Conservation (phyloP, 2,797 vertebrate species). For the Hephaestus fuliginosus region DNA sequence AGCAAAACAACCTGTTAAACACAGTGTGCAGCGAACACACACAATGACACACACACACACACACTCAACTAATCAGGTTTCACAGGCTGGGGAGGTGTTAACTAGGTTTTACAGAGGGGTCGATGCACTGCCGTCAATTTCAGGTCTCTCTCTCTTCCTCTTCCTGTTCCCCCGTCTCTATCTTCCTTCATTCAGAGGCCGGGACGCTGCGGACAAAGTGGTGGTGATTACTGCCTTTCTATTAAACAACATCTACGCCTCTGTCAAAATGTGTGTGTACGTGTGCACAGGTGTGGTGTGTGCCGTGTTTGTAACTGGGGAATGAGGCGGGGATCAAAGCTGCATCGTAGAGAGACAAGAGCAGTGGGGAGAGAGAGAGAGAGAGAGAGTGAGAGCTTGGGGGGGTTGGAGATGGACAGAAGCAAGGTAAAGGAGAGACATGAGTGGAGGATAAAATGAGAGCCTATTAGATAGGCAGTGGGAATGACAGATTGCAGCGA, state of each 20-base stretch:
- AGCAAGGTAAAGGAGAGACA: conserved; percentile 51
- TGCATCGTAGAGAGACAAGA: conserved; percentile 38
- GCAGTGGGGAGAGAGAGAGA: neutral
- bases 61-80: conserved; percentile 77
- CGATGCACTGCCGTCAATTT: conserved; percentile 80
- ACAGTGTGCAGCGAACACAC: conserved; percentile 46
- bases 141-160: conserved; percentile 54
- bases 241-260: conserved; percentile 67
- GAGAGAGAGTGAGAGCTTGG: conserved; percentile 2
- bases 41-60: conserved; percentile 57
- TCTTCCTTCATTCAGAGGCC: conserved; percentile 54
- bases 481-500: conserved; percentile 50
- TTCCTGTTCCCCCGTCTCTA: conserved; percentile 36
- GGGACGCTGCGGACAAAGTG: conserved; percentile 57
- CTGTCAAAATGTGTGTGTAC: conserved; percentile 50
- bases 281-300: conserved; percentile 35
- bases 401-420: conserved; percentile 58
- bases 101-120: conserved; percentile 80
- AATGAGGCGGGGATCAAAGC: conserved; percentile 72
- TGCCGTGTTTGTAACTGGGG: conserved; percentile 42
- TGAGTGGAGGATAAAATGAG: conserved; percentile 58
- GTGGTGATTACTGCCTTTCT: conserved; percentile 71
- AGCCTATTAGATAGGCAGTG: conserved; percentile 51
- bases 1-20: conserved; percentile 68
- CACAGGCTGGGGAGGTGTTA: conserved; percentile 78